These are phyloP conservation scores for Bubo bubo DNA, from an alignment of 2,113 vertebrate species.

Conservation along the genomic window DNA sequence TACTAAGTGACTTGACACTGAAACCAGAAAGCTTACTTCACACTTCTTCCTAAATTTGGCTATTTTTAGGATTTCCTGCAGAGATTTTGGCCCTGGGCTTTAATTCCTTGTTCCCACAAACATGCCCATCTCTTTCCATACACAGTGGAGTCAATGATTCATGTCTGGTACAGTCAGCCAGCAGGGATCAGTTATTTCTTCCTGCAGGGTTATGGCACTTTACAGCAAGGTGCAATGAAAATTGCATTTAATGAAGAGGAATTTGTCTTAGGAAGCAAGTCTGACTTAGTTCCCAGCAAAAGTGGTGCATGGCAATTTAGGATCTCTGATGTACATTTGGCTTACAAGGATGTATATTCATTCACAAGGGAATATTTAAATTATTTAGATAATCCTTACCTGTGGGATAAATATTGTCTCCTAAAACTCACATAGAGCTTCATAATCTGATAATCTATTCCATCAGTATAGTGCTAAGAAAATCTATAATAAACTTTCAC, in stretches of 20 bases:
- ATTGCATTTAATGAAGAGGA: background rate
- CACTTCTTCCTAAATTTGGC: background rate
- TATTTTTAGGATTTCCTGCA: conserved; percentile 53
- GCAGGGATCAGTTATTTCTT: background rate
- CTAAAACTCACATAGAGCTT: background rate
- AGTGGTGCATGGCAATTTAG: background rate
- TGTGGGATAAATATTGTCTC: conserved; percentile 10
- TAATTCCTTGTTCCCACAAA: conserved; percentile 30
- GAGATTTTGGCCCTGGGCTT: conserved; percentile 24
- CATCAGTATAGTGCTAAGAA: background rate
- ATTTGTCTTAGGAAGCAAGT: background rate
- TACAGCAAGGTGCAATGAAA: conserved; percentile 13
- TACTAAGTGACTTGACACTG: background rate
- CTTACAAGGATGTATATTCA: background rate
- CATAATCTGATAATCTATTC: conserved; percentile 27
- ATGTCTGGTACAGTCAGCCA: conserved; percentile 13
- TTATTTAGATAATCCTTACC: conserved; percentile 26
- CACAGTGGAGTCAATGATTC: conserved; percentile 27
- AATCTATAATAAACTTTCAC: background rate
- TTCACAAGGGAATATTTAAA: background rate
- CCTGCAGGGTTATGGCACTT: background rate
- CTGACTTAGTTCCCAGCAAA: background rate
- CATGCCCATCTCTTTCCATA: background rate
- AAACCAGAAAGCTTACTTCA: conserved; percentile 17
- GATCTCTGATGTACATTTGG: background rate